A percentile compares a stretch with the other conserved stretches of the same genome.
These are phyloP conservation scores for Cosmia pyralina DNA, from an alignment of 2,888 invertebrate species.

Conservation along the genomic window DNA sequence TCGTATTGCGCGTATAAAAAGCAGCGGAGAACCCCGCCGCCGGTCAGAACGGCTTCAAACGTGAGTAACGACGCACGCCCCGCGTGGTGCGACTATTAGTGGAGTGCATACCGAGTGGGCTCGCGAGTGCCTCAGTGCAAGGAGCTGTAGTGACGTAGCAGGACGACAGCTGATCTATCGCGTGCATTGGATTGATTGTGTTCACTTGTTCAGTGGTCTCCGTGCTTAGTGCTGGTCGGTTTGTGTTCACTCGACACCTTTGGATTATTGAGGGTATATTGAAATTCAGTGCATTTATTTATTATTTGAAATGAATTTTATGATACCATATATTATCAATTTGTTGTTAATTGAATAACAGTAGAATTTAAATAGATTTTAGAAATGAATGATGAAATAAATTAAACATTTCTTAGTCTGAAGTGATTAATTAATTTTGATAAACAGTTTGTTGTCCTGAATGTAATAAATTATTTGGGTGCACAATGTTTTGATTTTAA, in stretches of 20 bases:
- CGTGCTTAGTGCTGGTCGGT: slow-evolving; percentile 76
- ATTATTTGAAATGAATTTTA: slow-evolving; percentile 51
- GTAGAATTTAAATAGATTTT: slow-evolving; percentile 17
- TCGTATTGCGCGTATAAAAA: slow-evolving; percentile 96
- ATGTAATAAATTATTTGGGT: slow-evolving; percentile 34
- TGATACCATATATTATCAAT: slow-evolving; percentile 32
- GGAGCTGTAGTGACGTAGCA: slow-evolving; percentile 76
- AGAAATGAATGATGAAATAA: slow-evolving; percentile 12
- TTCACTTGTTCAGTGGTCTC: slow-evolving; percentile 81
- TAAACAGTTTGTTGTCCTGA: slow-evolving; percentile 46
- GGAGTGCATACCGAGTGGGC: slow-evolving; percentile 81
- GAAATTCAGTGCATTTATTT: slow-evolving; percentile 57
- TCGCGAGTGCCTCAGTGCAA: slow-evolving; percentile 69
- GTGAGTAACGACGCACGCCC: slow-evolving; percentile 93
- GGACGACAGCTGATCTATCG: slow-evolving; percentile 80
- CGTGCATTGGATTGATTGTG: slow-evolving; percentile 85
- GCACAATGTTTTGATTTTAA: slow-evolving; percentile 12
- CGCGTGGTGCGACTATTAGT: slow-evolving; percentile 74
- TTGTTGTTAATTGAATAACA: slow-evolving; percentile 38
- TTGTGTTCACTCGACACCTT: slow-evolving; percentile 70
- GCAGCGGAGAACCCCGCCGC: slow-evolving; percentile 92
- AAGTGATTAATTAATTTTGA: slow-evolving; percentile 26
- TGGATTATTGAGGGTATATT: slow-evolving; percentile 64
- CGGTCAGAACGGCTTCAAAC: slow-evolving; percentile 99
- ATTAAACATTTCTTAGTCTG: slow-evolving; percentile 16